Conservation (phyloP, 1,140 invertebrate genomes). For the Drosophila ananassae region DNA sequence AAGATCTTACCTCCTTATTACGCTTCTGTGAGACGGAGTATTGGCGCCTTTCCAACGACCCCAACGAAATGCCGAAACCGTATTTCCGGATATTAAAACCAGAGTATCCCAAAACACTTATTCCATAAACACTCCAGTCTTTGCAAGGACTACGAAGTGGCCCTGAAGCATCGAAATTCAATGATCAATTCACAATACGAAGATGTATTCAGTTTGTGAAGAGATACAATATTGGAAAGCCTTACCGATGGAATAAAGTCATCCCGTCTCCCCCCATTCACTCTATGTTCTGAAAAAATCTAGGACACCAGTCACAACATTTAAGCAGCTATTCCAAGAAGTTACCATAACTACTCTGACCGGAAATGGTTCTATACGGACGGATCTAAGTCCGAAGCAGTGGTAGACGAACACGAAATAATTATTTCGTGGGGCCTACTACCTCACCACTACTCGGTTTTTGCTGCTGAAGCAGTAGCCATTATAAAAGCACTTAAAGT, state of each 20-base stretch:
- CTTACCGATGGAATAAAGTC: background rate
- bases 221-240: too few species aligned
- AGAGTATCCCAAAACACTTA: slow-evolving; percentile 6
- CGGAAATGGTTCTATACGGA: background rate
- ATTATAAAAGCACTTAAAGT: slow-evolving; percentile 1
- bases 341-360: background rate
- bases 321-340: background rate
- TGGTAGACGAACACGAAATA: too few species aligned
- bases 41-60: too few species aligned
- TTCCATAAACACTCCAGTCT: background rate
- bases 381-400: background rate
- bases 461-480: too few species aligned
- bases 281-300: background rate
- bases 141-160: too few species aligned
- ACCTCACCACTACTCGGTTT: too few species aligned
- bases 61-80: too few species aligned
- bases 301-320: background rate
- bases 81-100: slow-evolving; percentile 13
- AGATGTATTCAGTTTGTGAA: slow-evolving; percentile 8
- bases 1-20: too few species aligned
- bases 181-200: background rate
- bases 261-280: background rate
- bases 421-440: too few species aligned
- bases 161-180: too few species aligned
- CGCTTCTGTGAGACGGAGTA: too few species aligned